Base-by-base conservation (phyloP, 2,888 invertebrate species). In the Entomobrya multifasciata region DNA sequence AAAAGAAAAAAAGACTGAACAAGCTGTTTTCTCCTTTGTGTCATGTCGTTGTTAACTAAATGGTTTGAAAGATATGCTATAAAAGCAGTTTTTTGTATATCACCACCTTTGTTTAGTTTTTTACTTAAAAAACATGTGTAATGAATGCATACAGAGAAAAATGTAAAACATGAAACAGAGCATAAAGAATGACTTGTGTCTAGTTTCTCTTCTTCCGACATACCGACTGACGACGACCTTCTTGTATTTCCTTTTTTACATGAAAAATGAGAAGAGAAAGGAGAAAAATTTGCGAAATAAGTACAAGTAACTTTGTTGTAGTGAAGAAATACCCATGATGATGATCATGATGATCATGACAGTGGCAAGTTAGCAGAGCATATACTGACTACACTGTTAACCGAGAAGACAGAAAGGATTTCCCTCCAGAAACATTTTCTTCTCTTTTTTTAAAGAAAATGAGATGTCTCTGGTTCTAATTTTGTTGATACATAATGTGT, bases 391-490 rank as follows among this genome's bases (percentile, higher is more conserved):
- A 44, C n/a, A 80, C n/a, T 67, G 52, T 49, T 25, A 70, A 65
- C 22, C 17, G 20, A 83, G 20, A 65, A 76, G 25, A 83, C 41
- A 72, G 30, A 72, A 65, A 76, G 76, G 76, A 83, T 83, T 83
- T 83, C 83, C 83, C 83, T 65, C 60, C 76, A 83, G 83, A 76
- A 83, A 83, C 83, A 83, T 83, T 83, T 49, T 52, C 36, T 36
- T 8, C 8, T 36, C 8, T 36, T 36, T 36, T 36, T 8, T 8
- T n/a, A n/a, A n/a, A 49, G 65, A 76, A 36, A 83, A 83, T 76
- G 76, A 55, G 30, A 83, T 76, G 49, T 25, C 44, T 76, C 76
- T 36, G 5, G 36, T 27, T 76, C 76, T 83, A 83, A 83, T 83
- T 83, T 76, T 60, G 36, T 52, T 65, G 44, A 67, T 49, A 79